Evolutionary conservation across 1,140 invertebrate species (phyloP), one percentile per base, ranked within the genome.

Genomic region (Drosophila subpulchrella): DNA sequence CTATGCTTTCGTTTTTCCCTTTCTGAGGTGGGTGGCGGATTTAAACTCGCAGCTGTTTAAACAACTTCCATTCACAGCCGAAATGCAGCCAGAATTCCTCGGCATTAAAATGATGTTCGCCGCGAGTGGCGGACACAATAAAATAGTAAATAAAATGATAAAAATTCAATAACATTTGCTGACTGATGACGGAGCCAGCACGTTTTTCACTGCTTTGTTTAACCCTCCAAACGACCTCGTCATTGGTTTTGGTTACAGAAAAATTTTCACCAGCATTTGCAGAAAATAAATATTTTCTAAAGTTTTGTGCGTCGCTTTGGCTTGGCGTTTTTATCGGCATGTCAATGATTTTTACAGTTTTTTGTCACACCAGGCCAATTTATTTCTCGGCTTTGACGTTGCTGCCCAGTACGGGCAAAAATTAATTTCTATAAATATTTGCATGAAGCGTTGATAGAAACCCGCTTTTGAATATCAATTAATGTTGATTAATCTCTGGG

Each of bases 111-210:
- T 55, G 36, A 65, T 53, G 42, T 50, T 17, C 20, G n/a, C n/a
- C n/a, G n/a, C n/a, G n/a, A n/a, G n/a, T n/a, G n/a, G n/a, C n/a
- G 8, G 27, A 6, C 8, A n/a, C 51, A 75, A 17, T 34, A 51
- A 32, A 74, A 34, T 24, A 27, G 15, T 15, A 66, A 17, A 48
- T 13, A 39, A 46, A 32, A 57, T 39, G 65, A 71, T 86, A 86
- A 86, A 86, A 86, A 86, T 86, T 72, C 82, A 86, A 86, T 86
- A 86, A 73, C 71, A 82, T 78, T 85, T 70, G 79, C 79, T 82
- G 68, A 81, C 78, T 48, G 55, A 46, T 58, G 53, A 20, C 73
- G 50, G 70, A 61, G 56, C 47, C 44, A 50, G 46, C 38, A 15
- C 36, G 36, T 10, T 30, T 48, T 41, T 63, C 32, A 2, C 32